Base-by-base conservation (phyloP, 2,888 invertebrate genomes). In the Agrotis segetum region DNA sequence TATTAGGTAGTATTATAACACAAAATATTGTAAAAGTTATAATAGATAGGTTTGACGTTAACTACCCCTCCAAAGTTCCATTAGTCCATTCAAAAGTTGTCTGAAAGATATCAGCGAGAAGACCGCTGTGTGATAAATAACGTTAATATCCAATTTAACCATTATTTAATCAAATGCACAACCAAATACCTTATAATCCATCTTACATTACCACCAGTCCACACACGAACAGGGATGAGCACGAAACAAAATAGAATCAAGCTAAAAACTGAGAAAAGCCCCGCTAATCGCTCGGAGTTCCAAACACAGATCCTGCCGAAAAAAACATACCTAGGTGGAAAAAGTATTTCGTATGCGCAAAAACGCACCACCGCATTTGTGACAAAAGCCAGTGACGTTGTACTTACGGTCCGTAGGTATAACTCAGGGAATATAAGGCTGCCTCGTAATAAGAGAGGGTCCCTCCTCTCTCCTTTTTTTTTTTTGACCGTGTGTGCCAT, bases 341-440 rank as follows among this genome's bases (percentile, higher is more conserved):
- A 90, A 88, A 88, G 87, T 89, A 90, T 88, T 89, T 87, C 82
- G 85, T 88, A 88, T 89, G 86, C 88, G 83, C 87, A 87, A 70
- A 81, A 80, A 84, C 79, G 74, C 63, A 78, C 79, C 64, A 82
- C 78, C 75, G 79, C 80, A 85, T 82, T 87, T 85, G 86, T 83
- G 87, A 92, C 92, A 93, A 92, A 91, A 91, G 91, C 88, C 71
- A 76, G 77, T 71, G 83, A 78, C 81, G 79, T 81, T 79, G 80
- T 78, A 72, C 34, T 17, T 19, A 62, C 78, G 61, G 75, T 76
- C 74, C 84, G 85, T 34, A 34, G 34, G 34, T 34, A 34, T 9
- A 34, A 88, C 88, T 84, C 79, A 88, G 80, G 86, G 88, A 89
- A 88, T 88, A 81, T 88, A 85, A 88, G 88, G 88, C 90, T 90